Evolutionary conservation across 2,888 invertebrate species (phyloP), one percentile per base, ranked within the genome.

Genomic region (Alitta virens): DNA sequence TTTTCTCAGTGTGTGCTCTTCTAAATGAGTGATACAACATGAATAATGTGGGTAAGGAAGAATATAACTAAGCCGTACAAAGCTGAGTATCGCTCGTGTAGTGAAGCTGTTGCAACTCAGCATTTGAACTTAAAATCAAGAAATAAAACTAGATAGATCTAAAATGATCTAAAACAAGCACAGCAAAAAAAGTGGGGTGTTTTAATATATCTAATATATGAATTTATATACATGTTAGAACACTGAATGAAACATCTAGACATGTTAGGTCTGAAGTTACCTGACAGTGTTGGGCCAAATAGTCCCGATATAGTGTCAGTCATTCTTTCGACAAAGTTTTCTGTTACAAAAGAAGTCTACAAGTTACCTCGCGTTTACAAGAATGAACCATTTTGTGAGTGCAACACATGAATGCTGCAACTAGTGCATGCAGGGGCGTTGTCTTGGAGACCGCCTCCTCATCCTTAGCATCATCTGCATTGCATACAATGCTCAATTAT

Each of bases 271-370:
- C 33, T 33, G 33, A 33, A 33, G 33, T 53, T 55, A 60, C 60
- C 60, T 60, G 60, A 52, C n/a, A 60, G 55, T 27, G 60, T 52
- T 55, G 60, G 60, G 43, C 60, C 60, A 26, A 60, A 49, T 46
- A 60, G 54, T 55, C 60, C 60, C 12, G 54, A 27, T 21, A 62
- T 46, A 25, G 62, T 62, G 27, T 56, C 51, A 51, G 56, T 56
- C 62, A 62, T 62, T 56, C 62, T 62, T 62, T 62, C 62, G 62
- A 62, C 56, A 51, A 56, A 62, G 56, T 56, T 60, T 60, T 60
- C 60, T 60, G 60, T 60, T 27, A 60, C 38, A 54, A 60, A 54
- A 60, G 53, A 52, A 54, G 49, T 42, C 42, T 54, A 26, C 38
- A 42, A 54, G 23, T 60, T 60, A 60, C 60, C 60, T 60, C 54